A percentile compares a stretch with the other conserved stretches of the same genome.
These are phyloP conservation scores for Bombus sylvicola DNA, from an alignment of 1,140 invertebrate species.

Conservation along the genomic window DNA sequence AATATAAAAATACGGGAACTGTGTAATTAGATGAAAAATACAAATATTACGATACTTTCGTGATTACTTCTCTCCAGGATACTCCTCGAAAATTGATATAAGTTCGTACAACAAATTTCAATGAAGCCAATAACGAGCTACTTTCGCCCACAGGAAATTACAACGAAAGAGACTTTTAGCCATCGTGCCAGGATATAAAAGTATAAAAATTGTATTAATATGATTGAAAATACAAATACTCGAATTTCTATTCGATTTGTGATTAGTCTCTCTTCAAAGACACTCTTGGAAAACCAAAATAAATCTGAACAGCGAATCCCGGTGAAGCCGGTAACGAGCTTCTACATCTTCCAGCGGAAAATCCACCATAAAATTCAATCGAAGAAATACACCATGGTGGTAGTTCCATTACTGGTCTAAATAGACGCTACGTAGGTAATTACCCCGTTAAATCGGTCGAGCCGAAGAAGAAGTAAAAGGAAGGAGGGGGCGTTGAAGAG, in stretches of 20 bases:
- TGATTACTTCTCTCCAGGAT: too few species aligned
- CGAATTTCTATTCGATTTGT: neutral
- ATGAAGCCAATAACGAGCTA: too few species aligned
- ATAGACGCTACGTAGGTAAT: conserved; percentile 28
- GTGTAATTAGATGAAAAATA: too few species aligned
- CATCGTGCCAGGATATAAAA: neutral
- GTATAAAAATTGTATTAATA: neutral
- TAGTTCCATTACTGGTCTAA: neutral
- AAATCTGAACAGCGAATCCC: conserved; percentile 1
- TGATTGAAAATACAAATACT: neutral
- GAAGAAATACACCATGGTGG: neutral
- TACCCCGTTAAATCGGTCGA: conserved; percentile 7
- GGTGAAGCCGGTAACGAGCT: neutral
- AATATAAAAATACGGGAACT: too few species aligned
- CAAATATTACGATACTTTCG: too few species aligned
- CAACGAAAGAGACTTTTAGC: neutral
- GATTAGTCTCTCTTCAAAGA: neutral
- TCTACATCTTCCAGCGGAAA: neutral
- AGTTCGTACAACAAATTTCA: too few species aligned
- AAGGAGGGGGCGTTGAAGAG: conserved; percentile 45
- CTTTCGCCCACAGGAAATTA: too few species aligned
- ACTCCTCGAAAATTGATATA: too few species aligned
- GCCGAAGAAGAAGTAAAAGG: neutral
- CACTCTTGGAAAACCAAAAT: neutral
- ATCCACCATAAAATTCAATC: conserved; percentile 12